These are phyloP conservation scores for Amiota communis DNA, from an alignment of 2,888 invertebrate species.

Conservation along the genomic window DNA sequence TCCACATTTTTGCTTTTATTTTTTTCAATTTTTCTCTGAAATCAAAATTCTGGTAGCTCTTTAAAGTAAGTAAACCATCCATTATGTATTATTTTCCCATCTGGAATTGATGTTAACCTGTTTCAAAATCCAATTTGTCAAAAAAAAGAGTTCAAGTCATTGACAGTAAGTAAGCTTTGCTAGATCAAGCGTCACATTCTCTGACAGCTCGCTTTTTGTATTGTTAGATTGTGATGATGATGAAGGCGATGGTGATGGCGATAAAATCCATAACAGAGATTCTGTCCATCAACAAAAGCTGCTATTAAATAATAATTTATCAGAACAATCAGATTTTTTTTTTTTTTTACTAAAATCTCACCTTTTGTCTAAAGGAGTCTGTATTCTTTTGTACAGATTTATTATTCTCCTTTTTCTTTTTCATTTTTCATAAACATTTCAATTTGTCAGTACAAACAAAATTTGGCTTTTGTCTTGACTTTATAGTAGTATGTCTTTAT, in stretches of 20 bases:
- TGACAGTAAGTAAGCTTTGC: constrained; percentile 5
- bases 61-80: too few species aligned
- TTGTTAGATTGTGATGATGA: background rate
- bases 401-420: too few species aligned
- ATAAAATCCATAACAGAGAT: constrained; percentile 1
- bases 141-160: constrained; percentile 15
- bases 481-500: too few species aligned
- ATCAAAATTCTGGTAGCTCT: too few species aligned
- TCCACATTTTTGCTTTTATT: too few species aligned
- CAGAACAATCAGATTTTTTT: background rate
- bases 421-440: constrained; percentile 8
- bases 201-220: background rate
- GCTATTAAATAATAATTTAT: background rate
- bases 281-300: background rate
- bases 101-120: constrained; percentile 6
- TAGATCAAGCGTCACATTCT: background rate
- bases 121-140: constrained; percentile 18
- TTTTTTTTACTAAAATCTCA: background rate
- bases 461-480: background rate
- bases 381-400: too few species aligned
- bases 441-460: constrained; percentile 8
- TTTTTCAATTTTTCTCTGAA: too few species aligned
- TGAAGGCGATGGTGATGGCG: too few species aligned
- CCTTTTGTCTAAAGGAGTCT: background rate
- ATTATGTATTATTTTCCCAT: too few species aligned